phyloP scores from a whole-genome alignment of 2,113 vertebrate genomes.

The Indicator indicator region DNA sequence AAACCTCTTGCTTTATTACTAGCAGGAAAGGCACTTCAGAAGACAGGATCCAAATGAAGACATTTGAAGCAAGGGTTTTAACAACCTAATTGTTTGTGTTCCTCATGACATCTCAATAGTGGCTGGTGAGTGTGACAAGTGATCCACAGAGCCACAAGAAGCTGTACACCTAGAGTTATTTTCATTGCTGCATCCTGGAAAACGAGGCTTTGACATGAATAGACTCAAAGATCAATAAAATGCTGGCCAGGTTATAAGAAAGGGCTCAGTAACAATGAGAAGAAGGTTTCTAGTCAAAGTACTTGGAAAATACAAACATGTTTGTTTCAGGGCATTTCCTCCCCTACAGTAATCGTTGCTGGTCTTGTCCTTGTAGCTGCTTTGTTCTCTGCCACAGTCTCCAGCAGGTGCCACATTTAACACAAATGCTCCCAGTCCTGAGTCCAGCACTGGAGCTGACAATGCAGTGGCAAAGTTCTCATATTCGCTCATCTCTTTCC shows the following conservation, averaged over 20 bases:
- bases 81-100: neutral
- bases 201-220: neutral
- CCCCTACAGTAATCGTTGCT: neutral
- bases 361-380: neutral
- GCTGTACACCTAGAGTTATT: neutral
- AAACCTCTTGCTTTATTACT: neutral
- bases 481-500: neutral
- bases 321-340: neutral
- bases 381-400: neutral
- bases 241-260: neutral
- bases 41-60: neutral
- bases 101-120: neutral
- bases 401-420: neutral
- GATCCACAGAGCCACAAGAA: neutral
- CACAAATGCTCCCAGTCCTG: neutral
- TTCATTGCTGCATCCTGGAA: neutral
- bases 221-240: neutral
- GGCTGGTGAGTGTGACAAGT: neutral
- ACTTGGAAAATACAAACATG: neutral
- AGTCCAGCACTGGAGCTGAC: neutral
- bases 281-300: neutral
- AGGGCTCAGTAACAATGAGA: neutral
- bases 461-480: neutral
- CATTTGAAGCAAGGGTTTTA: neutral
- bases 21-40: neutral